A percentile compares a stretch with the other conserved stretches of the same genome.
phyloP scores from a whole-genome alignment of 1,140 invertebrate genomes.

The Kradibia gibbosae region DNA sequence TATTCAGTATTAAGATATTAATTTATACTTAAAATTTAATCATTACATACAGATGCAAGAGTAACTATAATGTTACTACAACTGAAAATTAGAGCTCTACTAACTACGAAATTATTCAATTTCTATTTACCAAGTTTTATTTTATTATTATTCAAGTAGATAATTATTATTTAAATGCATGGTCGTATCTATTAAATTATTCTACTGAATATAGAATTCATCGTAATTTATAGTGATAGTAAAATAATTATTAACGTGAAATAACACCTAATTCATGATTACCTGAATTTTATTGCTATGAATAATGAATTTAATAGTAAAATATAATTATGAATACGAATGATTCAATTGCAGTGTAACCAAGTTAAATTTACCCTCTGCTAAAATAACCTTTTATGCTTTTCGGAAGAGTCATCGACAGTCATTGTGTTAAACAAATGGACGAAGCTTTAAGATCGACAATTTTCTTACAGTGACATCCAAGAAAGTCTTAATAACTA shows the following conservation, averaged over 20 bases:
- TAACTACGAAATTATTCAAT: not conserved
- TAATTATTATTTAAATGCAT: too few relatives aligned
- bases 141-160: not conserved
- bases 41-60: not conserved
- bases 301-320: not conserved
- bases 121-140: not conserved
- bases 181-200: too few relatives aligned
- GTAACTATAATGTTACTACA: not conserved
- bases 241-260: not conserved
- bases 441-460: not conserved
- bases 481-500: not conserved
- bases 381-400: not conserved
- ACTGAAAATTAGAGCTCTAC: not conserved
- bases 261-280: not conserved
- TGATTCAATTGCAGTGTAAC: not conserved
- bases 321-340: not conserved
- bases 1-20: conserved; percentile 12
- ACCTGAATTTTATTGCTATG: not conserved
- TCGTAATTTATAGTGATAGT: not conserved
- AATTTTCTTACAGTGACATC: conserved; percentile 31
- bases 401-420: not conserved
- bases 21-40: not conserved
- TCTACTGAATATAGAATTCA: not conserved
- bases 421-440: not conserved
- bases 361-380: not conserved